These are phyloP conservation scores for Porites cylindrica DNA, from an alignment of 92 coral and sea anemone species.

Conservation along the genomic window DNA sequence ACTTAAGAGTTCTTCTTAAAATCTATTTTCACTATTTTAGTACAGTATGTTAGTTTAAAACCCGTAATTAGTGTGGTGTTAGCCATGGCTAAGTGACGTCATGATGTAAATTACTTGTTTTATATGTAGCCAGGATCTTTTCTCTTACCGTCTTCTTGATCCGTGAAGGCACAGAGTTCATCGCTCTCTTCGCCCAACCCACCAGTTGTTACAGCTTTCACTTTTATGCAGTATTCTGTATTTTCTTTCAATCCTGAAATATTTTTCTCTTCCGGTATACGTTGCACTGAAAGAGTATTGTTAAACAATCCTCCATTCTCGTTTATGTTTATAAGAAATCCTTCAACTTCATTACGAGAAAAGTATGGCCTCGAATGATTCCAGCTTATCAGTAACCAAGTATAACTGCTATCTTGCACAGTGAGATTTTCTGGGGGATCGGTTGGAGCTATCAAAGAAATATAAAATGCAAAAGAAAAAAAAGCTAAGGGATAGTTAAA, in stretches of 20 bases:
- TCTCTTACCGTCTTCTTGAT: conserved; percentile 44
- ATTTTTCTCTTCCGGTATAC: neutral
- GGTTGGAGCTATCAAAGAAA: neutral
- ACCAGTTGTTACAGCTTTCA: neutral
- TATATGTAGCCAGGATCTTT: neutral
- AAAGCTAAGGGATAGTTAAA: neutral
- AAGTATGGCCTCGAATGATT: conserved; percentile 4
- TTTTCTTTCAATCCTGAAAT: neutral
- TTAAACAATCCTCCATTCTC: neutral
- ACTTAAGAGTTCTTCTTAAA: no score
- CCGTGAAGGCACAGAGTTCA: conserved; percentile 21
- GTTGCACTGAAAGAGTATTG: neutral
- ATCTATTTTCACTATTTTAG: no score
- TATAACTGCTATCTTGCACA: neutral
- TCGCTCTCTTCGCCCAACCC: neutral
- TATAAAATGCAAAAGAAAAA: neutral
- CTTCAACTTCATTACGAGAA: neutral
- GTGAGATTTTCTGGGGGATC: neutral
- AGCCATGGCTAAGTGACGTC: neutral
- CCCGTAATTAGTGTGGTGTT: no score
- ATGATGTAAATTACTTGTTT: neutral
- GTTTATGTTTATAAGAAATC: neutral
- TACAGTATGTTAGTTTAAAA: no score
- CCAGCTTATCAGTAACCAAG: conserved; percentile 20
- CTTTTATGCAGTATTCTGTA: neutral